Conservation (phyloP, 2,797 vertebrate genomes). For the Leptatherina wallacei region DNA sequence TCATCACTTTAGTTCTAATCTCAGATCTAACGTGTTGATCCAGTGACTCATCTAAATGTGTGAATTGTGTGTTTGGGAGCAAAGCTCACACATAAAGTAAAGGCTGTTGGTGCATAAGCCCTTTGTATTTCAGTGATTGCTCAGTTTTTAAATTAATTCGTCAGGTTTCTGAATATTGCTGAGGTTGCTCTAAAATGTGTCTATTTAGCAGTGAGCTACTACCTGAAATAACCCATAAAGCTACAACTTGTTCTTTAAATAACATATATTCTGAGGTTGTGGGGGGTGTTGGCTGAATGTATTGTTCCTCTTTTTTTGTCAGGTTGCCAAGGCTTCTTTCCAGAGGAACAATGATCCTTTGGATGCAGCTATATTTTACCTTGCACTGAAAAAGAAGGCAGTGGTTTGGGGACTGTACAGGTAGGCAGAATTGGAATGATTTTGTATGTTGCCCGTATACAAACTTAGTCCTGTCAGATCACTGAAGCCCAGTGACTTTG, state of each 20-base stretch:
- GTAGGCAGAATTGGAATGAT: slow-evolving; percentile 74
- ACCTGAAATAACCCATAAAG: slow-evolving; percentile 43
- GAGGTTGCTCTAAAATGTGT: slow-evolving; percentile 25
- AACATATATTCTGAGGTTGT: slow-evolving; percentile 13
- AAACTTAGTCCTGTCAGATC: slow-evolving; percentile 29
- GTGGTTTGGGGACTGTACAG: slow-evolving; percentile 98
- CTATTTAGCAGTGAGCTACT: slow-evolving; percentile 7
- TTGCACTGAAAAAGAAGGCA: slow-evolving; percentile 97
- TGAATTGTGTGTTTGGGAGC: neutral
- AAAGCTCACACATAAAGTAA: slow-evolving; percentile 14
- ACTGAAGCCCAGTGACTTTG: slow-evolving; percentile 24
- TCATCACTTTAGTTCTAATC: neutral
- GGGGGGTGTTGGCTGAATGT: slow-evolving; percentile 16
- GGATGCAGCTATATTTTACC: slow-evolving; percentile 96
- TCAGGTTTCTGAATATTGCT: slow-evolving; percentile 22
- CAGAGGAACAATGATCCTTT: slow-evolving; percentile 94
- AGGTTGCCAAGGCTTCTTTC: slow-evolving; percentile 97
- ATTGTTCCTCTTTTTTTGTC: slow-evolving; percentile 38
- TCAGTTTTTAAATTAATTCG: slow-evolving; percentile 29
- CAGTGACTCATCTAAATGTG: neutral
- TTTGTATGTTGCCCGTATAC: slow-evolving; percentile 14
- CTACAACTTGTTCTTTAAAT: slow-evolving; percentile 27
- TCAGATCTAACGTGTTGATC: neutral
- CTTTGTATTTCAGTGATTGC: slow-evolving; percentile 16
- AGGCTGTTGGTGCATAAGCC: slow-evolving; percentile 6